Conservation (phyloP, 2,113 vertebrate species). For the Channa maculata region DNA sequence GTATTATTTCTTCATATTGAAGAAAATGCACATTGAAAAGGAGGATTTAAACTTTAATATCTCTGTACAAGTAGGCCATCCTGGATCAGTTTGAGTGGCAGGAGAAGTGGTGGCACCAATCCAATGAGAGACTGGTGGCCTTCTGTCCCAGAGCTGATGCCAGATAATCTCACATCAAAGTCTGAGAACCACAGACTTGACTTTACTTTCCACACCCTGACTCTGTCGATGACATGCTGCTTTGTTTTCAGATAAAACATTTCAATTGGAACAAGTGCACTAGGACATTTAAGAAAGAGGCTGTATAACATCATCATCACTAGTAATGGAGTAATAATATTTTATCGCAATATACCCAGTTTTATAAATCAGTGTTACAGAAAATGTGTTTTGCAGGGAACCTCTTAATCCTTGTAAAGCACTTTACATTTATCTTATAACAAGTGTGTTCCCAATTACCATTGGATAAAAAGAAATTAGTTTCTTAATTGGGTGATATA, state of each 20-base stretch:
- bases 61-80: conserved; percentile 43
- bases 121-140: conserved; percentile 65
- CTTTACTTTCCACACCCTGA: conserved; percentile 42
- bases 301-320: not conserved
- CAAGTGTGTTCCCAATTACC: too few species aligned
- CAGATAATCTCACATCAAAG: conserved; percentile 78
- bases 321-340: not conserved
- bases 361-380: not conserved
- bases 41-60: conserved; percentile 60
- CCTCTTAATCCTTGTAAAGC: too few species aligned
- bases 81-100: conserved; percentile 48
- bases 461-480: too few species aligned
- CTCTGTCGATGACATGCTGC: conserved; percentile 25
- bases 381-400: not conserved
- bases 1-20: not conserved
- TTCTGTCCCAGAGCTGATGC: conserved; percentile 63
- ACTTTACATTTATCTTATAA: too few species aligned
- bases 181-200: conserved; percentile 39
- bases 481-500: too few species aligned
- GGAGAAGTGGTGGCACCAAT: conserved; percentile 33
- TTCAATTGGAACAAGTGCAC: conserved; percentile 10
- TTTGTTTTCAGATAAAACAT: conserved; percentile 34
- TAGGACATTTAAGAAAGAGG: not conserved
- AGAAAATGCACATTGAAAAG: conserved; percentile 29
- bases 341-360: not conserved